These are phyloP conservation scores for Yponomeuta cagnagella DNA, from an alignment of 2,888 invertebrate species.

Conservation along the genomic window DNA sequence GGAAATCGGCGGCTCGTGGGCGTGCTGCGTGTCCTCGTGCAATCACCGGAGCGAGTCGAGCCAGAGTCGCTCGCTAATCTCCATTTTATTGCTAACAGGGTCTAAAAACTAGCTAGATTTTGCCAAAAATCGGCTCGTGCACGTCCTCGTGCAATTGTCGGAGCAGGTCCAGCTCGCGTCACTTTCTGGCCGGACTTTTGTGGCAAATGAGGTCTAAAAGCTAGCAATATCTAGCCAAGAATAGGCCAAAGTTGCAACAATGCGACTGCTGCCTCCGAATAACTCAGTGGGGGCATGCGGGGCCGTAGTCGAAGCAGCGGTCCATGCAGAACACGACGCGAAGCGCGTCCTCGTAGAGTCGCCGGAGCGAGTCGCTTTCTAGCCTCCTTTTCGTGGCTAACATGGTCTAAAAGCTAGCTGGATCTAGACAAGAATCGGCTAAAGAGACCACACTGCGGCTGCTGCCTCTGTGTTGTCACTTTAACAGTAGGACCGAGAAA, in stretches of 20 bases:
- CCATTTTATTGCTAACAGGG: background rate
- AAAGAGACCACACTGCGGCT: no score
- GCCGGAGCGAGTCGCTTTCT: slow-evolving; percentile 73
- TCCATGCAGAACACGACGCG: slow-evolving; percentile 93
- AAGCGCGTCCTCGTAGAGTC: slow-evolving; percentile 82
- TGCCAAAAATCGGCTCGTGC: slow-evolving; percentile 32
- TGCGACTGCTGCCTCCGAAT: no score
- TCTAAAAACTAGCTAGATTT: background rate
- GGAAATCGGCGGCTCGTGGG: slow-evolving; percentile 85
- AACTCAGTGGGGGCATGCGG: slow-evolving; percentile 76
- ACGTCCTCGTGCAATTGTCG: slow-evolving; percentile 83
- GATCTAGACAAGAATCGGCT: no score
- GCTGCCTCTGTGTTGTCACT: slow-evolving; percentile 42
- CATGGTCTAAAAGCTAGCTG: background rate
- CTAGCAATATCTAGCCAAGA: background rate
- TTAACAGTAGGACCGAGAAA: slow-evolving; percentile 44
- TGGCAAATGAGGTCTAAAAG: background rate
- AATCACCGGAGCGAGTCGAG: slow-evolving; percentile 80
- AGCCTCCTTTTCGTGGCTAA: slow-evolving; percentile 40
- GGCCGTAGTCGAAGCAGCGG: slow-evolving; percentile 86
- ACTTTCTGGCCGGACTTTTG: background rate
- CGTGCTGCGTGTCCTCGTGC: slow-evolving; percentile 82
- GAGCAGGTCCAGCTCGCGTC: slow-evolving; percentile 53
- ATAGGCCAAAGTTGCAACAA: no score
- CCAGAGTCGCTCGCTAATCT: slow-evolving; percentile 70